These are phyloP conservation scores for Hassar affinis DNA, from an alignment of 2,113 vertebrate genomes.

Conservation along the genomic window DNA sequence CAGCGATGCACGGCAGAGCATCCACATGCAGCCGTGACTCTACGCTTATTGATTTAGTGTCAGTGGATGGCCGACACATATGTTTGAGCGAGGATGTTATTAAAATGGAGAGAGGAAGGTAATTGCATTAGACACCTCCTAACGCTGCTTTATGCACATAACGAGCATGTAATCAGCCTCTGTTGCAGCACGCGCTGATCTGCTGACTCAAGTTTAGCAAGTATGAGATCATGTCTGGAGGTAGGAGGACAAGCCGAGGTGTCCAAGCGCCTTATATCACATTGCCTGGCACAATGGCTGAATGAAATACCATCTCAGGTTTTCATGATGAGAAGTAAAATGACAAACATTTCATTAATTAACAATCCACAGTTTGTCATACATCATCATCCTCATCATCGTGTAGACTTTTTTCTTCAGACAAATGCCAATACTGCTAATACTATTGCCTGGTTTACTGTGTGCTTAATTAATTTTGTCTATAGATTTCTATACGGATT, in stretches of 20 bases:
- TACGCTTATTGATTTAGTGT: constrained; percentile 72
- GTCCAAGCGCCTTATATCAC: neutral
- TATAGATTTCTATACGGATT: neutral
- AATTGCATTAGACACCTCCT: constrained; percentile 75
- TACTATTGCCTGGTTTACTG: neutral
- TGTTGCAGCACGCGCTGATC: constrained; percentile 50
- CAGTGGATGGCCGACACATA: constrained; percentile 58
- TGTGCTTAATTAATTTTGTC: neutral
- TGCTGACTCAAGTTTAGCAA: constrained; percentile 59
- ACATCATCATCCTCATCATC: neutral
- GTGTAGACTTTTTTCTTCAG: neutral
- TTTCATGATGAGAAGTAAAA: neutral
- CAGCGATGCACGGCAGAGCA: constrained; percentile 19
- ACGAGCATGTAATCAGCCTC: constrained; percentile 65
- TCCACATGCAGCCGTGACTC: constrained; percentile 62
- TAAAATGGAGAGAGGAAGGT: constrained; percentile 68
- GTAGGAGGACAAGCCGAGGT: constrained; percentile 15
- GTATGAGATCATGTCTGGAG: constrained; percentile 52
- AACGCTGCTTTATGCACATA: constrained; percentile 67
- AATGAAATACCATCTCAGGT: neutral
- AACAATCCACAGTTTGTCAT: neutral
- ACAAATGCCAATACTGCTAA: neutral
- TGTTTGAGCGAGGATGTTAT: constrained; percentile 63
- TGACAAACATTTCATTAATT: neutral
- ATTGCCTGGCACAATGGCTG: neutral